Evolutionary conservation across 2,888 invertebrate genomes (phyloP).

Genomic region (Tipula confusa): DNA sequence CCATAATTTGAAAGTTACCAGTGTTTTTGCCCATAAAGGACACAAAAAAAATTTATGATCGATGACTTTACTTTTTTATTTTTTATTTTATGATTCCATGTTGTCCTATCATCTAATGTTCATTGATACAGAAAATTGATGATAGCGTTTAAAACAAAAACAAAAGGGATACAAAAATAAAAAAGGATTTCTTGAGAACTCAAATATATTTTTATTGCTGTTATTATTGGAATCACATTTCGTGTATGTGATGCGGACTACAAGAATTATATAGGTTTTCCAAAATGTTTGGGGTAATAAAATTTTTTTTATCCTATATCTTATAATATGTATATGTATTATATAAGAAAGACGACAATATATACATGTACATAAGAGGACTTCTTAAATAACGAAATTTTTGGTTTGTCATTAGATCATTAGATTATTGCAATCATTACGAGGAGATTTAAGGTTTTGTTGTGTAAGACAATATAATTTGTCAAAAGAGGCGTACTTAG

Average conservation of each 20-base stretch:
- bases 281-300: background rate
- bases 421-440: no score
- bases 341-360: no score
- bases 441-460: no score
- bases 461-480: no score
- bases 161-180: background rate
- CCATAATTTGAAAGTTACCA: slow-evolving; percentile 15
- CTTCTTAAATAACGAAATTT: no score
- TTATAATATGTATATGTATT: background rate
- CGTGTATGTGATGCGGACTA: background rate
- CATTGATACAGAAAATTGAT: slow-evolving; percentile 25
- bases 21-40: background rate
- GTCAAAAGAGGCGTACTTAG: no score
- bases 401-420: no score
- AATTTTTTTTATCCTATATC: background rate
- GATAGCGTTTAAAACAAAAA: background rate
- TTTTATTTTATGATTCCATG: background rate
- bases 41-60: background rate
- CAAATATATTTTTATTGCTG: background rate
- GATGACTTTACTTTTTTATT: background rate
- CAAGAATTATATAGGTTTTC: background rate
- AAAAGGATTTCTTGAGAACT: background rate
- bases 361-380: no score
- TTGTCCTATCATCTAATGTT: background rate
- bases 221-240: background rate